These are phyloP conservation scores for Meta bourneti DNA, from an alignment of 2,888 invertebrate species.

Conservation along the genomic window DNA sequence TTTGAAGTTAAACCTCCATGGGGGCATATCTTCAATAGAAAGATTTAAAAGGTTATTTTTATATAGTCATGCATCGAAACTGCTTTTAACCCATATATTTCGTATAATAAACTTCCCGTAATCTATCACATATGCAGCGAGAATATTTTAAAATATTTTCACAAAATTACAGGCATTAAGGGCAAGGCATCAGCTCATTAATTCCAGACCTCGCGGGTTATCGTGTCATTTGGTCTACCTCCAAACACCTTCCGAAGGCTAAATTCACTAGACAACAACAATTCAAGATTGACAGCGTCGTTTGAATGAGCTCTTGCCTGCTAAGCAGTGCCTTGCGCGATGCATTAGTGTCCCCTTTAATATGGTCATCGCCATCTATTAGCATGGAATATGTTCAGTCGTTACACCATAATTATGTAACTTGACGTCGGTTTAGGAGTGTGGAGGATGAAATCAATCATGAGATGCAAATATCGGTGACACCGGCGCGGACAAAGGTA, in stretches of 20 bases:
- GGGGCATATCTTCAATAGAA: too few species aligned
- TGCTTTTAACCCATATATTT: too few species aligned
- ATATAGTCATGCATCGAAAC: too few species aligned
- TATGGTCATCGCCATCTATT: conserved; percentile 61
- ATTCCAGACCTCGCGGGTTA: conserved; percentile 6
- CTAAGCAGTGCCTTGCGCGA: neutral
- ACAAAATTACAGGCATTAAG: neutral
- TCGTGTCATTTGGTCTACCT: neutral
- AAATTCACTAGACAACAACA: conserved; percentile 31
- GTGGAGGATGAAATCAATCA: conserved; percentile 59
- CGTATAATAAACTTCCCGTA: too few species aligned
- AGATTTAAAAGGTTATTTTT: too few species aligned
- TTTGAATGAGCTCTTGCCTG: neutral
- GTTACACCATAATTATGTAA: conserved; percentile 61
- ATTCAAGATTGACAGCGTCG: conserved; percentile 32
- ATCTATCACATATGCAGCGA: too few species aligned
- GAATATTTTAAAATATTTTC: too few species aligned
- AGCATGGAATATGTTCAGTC: conserved; percentile 29
- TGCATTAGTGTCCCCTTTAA: conserved; percentile 51
- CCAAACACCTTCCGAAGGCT: neutral
- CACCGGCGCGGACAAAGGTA: conserved; percentile 12
- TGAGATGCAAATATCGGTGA: conserved; percentile 52
- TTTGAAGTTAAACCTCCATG: too few species aligned
- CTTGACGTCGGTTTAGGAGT: conserved; percentile 63
- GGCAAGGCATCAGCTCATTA: conserved; percentile 9